Percentiles rank a stretch among this genome's conserved stretches.
Evolutionary conservation across 2,888 invertebrate genomes (phyloP).

Genomic region (Buathra laborator): DNA sequence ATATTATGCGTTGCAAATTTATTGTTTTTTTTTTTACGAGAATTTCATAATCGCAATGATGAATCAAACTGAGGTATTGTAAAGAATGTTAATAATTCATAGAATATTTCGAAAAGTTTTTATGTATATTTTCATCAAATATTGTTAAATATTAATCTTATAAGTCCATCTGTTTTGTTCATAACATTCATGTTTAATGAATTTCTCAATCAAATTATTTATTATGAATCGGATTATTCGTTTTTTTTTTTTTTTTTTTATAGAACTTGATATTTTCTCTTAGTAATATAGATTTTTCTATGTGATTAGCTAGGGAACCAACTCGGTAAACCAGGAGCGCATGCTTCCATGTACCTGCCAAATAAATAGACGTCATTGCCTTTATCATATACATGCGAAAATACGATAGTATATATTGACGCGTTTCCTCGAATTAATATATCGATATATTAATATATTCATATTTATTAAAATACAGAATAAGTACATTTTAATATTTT

Average conservation of each 20-base stretch:
- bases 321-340: slow-evolving; percentile 70
- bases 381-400: slow-evolving; percentile 12
- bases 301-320: slow-evolving; percentile 63
- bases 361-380: slow-evolving; percentile 63
- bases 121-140: not conserved
- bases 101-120: not conserved
- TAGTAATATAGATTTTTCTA: slow-evolving; percentile 43
- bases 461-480: not conserved
- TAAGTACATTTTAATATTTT: not conserved
- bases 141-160: not conserved
- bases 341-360: slow-evolving; percentile 74
- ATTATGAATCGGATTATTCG: slow-evolving; percentile 4
- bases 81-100: not conserved
- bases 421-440: slow-evolving; percentile 45
- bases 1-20: slow-evolving; percentile 26
- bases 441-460: slow-evolving; percentile 35
- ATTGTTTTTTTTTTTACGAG: not conserved
- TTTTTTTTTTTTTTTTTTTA: slow-evolving; percentile 3
- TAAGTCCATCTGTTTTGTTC: not conserved
- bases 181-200: slow-evolving; percentile 21
- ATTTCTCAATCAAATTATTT: slow-evolving; percentile 49
- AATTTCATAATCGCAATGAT: slow-evolving; percentile 8
- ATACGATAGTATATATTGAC: not conserved
- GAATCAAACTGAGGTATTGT: not conserved
- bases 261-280: not conserved